phyloP scores from a whole-genome alignment of 2,888 invertebrate species.

The Sinohyriopsis cumingii region DNA sequence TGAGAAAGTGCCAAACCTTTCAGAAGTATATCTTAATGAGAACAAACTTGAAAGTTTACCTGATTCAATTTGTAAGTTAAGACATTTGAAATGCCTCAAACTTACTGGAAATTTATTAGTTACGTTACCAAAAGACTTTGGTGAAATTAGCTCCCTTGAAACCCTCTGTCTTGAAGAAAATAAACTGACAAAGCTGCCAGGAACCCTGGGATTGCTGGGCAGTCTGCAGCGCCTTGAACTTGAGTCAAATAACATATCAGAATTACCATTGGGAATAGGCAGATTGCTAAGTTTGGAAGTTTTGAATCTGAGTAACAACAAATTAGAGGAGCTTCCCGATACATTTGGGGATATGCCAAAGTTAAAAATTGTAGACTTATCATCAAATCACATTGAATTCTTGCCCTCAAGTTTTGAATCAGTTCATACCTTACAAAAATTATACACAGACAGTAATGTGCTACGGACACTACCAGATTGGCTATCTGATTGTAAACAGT shows the following conservation, averaged over 20 bases:
- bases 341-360: slow-evolving; percentile 44
- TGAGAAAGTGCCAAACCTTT: slow-evolving; percentile 36
- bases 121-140: slow-evolving; percentile 53
- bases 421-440: slow-evolving; percentile 39
- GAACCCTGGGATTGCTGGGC: slow-evolving; percentile 41
- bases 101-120: slow-evolving; percentile 52
- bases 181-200: slow-evolving; percentile 39
- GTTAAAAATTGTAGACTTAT: slow-evolving; percentile 52
- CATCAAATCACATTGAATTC: slow-evolving; percentile 46
- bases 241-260: slow-evolving; percentile 37
- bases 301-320: slow-evolving; percentile 51
- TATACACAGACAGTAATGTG: slow-evolving; percentile 48
- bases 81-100: slow-evolving; percentile 36
- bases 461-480: slow-evolving; percentile 49
- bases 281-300: slow-evolving; percentile 42
- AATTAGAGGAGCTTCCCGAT: slow-evolving; percentile 43
- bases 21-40: slow-evolving; percentile 54
- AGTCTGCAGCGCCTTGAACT: slow-evolving; percentile 45
- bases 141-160: slow-evolving; percentile 41
- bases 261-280: slow-evolving; percentile 50
- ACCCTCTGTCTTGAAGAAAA: slow-evolving; percentile 52
- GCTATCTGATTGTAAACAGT: slow-evolving; percentile 40
- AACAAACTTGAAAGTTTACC: slow-evolving; percentile 48
- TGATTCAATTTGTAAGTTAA: slow-evolving; percentile 45
- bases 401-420: slow-evolving; percentile 46